These are phyloP conservation scores for Mallateleia sp. DNA, from an alignment of 2,888 invertebrate genomes.

Conservation along the genomic window DNA sequence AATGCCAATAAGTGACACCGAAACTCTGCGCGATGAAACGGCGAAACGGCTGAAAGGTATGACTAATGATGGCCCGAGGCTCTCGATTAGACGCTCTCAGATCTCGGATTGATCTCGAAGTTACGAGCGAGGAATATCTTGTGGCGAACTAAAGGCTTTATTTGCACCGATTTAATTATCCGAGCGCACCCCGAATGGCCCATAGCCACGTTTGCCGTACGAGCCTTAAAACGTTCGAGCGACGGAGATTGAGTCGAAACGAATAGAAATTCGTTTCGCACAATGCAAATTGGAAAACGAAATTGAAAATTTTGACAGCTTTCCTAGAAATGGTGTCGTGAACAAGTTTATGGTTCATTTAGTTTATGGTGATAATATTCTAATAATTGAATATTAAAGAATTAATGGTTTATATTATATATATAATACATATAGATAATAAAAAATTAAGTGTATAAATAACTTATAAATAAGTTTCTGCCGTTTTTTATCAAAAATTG, in stretches of 20 bases:
- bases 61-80: conserved; percentile 87
- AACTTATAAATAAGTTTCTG: too few relatives aligned
- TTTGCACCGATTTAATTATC: conserved; percentile 89
- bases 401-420: too few relatives aligned
- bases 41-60: conserved; percentile 81
- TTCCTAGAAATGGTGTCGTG: background rate
- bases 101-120: conserved; percentile 80
- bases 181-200: conserved; percentile 78
- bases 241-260: conserved; percentile 35
- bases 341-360: background rate
- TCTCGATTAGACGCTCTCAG: conserved; percentile 85
- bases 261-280: conserved; percentile 52
- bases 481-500: too few relatives aligned
- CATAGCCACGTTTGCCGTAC: conserved; percentile 51
- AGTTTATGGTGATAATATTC: too few relatives aligned
- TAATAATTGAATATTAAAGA: too few relatives aligned
- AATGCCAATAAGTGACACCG: conserved; percentile 73
- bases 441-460: too few relatives aligned
- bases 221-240: conserved; percentile 52
- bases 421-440: too few relatives aligned
- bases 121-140: conserved; percentile 78
- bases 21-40: conserved; percentile 65
- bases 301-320: conserved; percentile 3
- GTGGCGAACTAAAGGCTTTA: conserved; percentile 83
- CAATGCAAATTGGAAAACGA: conserved; percentile 15